A percentile compares a stretch with the other conserved stretches of the same genome.
These are phyloP conservation scores for Phragmatobia fuliginosa DNA, from an alignment of 2,888 invertebrate species.

Conservation along the genomic window DNA sequence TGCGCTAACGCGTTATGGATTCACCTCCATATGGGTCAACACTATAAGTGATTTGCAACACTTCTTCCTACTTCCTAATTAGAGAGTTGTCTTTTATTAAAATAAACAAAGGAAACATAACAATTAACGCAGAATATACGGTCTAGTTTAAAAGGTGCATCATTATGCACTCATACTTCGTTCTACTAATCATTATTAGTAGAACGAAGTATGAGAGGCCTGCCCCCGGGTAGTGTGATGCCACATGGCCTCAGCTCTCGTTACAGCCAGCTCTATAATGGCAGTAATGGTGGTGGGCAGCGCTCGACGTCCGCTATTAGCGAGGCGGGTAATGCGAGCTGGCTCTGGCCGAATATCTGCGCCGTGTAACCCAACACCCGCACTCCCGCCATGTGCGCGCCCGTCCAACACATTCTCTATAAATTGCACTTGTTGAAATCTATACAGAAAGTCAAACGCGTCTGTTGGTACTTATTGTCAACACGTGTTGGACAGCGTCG, in stretches of 20 bases:
- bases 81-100: neutral
- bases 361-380: slow-evolving; percentile 5
- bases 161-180: too few relatives aligned
- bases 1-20: neutral
- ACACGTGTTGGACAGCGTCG: slow-evolving; percentile 10
- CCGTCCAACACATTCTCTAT: neutral
- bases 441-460: neutral
- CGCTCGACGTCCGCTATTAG: slow-evolving; percentile 11
- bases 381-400: slow-evolving; percentile 11
- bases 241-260: slow-evolving; percentile 1
- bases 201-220: too few relatives aligned
- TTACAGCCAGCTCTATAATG: neutral
- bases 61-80: neutral
- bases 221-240: neutral
- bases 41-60: neutral
- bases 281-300: slow-evolving; percentile 2
- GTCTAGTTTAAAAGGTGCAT: neutral
- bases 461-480: slow-evolving; percentile 13
- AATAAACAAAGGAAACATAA: neutral
- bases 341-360: slow-evolving; percentile 5
- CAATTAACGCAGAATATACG: neutral
- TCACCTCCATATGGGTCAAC: neutral
- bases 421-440: neutral
- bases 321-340: slow-evolving; percentile 10
- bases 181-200: too few relatives aligned